A percentile compares a stretch with the other conserved stretches of the same genome.
phyloP scores from a whole-genome alignment of 2,797 vertebrate species.

The Dicrostonyx torquatus region DNA sequence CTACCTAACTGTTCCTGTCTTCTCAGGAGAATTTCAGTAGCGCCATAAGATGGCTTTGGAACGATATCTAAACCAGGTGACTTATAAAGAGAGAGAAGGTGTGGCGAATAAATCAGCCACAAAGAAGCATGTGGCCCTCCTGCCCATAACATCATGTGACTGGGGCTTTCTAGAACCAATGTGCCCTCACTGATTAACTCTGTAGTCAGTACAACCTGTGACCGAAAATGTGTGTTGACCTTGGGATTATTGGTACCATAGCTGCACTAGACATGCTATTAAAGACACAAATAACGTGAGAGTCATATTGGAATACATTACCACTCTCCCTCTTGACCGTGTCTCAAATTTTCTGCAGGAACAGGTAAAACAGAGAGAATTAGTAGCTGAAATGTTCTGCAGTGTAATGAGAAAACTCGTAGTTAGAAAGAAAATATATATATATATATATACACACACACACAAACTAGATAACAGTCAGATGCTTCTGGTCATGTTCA shows the following conservation, averaged over 20 bases:
- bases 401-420: slow-evolving; percentile 52
- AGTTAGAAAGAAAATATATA: slow-evolving; percentile 44
- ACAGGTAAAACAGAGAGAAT: slow-evolving; percentile 44
- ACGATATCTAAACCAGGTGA: neutral
- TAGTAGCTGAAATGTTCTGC: slow-evolving; percentile 64
- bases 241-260: neutral
- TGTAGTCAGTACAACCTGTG: neutral
- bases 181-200: neutral
- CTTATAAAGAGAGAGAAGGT: neutral
- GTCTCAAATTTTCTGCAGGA: slow-evolving; percentile 35
- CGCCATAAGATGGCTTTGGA: neutral
- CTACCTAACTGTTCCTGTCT: neutral
- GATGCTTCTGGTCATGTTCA: slow-evolving; percentile 76
- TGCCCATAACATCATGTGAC: neutral
- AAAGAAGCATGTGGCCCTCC: neutral
- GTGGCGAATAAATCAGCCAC: neutral
- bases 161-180: neutral
- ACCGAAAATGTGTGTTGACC: neutral
- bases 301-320: neutral
- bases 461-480: slow-evolving; percentile 69
- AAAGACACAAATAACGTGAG: neutral
- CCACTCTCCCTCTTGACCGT: neutral
- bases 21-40: neutral
- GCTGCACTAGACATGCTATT: no score
- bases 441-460: neutral